Conservation (phyloP, 2,113 vertebrate genomes). For the Chionis minor region DNA sequence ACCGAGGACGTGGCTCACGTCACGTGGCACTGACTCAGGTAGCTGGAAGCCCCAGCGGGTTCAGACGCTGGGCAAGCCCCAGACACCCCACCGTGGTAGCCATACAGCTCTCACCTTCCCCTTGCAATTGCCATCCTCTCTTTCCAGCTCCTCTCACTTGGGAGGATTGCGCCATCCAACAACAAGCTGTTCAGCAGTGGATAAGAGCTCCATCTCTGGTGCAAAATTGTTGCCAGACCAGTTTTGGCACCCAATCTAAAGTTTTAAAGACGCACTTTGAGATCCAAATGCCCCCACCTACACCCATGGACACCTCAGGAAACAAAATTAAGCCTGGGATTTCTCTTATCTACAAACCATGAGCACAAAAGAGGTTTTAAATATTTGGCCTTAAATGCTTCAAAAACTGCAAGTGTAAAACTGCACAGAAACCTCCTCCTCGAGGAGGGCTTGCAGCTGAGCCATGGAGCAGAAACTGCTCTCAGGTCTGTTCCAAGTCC, state of each 20-base stretch:
- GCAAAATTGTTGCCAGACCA: not conserved
- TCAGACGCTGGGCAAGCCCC: not conserved
- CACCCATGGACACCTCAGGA: not conserved
- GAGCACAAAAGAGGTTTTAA: not conserved
- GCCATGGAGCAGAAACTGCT: not conserved
- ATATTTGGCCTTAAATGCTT: not conserved
- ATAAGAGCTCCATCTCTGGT: not conserved
- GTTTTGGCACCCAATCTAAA: not conserved
- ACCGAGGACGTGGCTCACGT: not conserved
- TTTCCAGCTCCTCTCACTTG: not conserved
- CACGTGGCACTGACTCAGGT: not conserved
- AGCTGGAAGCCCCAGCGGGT: rapidly evolving
- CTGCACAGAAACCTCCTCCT: not conserved
- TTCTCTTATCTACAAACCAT: not conserved
- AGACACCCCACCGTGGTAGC: rapidly evolving
- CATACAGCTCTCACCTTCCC: not conserved
- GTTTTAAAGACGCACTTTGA: not conserved
- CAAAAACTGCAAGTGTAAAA: not conserved
- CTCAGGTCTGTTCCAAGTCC: not conserved
- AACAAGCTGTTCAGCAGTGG: not conserved
- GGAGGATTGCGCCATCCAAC: not conserved
- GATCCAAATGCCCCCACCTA: not conserved
- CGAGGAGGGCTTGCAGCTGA: not conserved
- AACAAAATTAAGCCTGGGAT: not conserved
- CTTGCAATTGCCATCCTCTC: not conserved